Base-by-base conservation (phyloP, 1,140 invertebrate genomes). In the Drosophila obscura region DNA sequence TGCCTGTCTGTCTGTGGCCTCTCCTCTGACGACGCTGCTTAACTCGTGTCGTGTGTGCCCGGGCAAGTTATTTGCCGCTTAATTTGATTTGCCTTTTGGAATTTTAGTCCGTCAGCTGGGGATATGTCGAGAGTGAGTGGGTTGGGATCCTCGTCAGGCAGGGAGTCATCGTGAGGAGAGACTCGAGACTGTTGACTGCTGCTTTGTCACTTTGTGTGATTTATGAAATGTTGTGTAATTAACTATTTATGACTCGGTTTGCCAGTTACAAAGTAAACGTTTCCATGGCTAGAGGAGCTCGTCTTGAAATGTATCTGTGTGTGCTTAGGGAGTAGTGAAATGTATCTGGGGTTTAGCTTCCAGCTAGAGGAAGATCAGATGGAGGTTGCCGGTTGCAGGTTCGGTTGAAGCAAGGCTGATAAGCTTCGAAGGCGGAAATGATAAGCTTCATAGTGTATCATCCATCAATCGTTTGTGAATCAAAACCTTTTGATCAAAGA, bases 161-260 rank as follows among this genome's bases (percentile, higher is more conserved):
- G 61, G 67, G 51, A 68, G 41, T 62, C 66, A 60, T 19, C 19
- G 19, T 19, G 19, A 19, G 19, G 59, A 50, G 67, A 44, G 65
- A 65, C 49, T 58, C 44, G 62, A 52, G 28, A 60, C 77, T 72
- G 67, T 76, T 80, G 65, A 72, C 65, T 71, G 41, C 62, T 62
- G 67, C 73, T 60, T 61, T 58, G 66, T 87, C 74, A 78, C 69
- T 87, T 78, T 82, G 82, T 75, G 78, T 75, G 78, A 87, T 88
- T 82, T 87, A 87, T 87, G 82, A 78, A 88, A 87, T 87, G 67
- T 73, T 82, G 65, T 75, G 83, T 87, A 87, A 87, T 87, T 87
- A 87, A 87, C 82, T 76, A 88, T 87, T 87, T 75, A 87, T 87
- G 78, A 78, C 55, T 87, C 57, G 28, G 48, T 57, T 52, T 57